Conservation (phyloP, 2,888 invertebrate species). For the Cristatella mucedo region DNA sequence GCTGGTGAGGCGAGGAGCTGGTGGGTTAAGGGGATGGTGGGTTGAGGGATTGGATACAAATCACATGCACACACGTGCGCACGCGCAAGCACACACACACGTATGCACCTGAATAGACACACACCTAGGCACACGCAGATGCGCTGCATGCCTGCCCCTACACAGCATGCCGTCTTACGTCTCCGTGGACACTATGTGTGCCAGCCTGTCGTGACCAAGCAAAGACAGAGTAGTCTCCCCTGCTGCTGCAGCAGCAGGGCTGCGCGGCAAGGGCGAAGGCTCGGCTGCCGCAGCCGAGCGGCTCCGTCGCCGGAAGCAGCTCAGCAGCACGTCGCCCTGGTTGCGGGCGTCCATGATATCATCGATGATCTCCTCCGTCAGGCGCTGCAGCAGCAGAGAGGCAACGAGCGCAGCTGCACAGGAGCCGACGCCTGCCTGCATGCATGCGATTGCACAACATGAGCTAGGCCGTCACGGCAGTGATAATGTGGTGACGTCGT, state of each 20-base stretch:
- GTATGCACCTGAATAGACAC: not conserved
- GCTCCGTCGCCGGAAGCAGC: constrained; percentile 40
- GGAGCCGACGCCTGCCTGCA: no score
- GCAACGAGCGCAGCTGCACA: no score
- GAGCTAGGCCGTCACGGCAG: no score
- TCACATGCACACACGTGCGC: constrained; percentile 15
- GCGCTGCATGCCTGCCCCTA: not conserved
- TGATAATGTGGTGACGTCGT: no score
- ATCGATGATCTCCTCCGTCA: constrained; percentile 47
- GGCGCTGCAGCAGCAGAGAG: no score
- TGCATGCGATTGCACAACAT: no score
- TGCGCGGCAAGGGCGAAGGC: no score
- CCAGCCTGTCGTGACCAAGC: constrained; percentile 34
- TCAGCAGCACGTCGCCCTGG: constrained; percentile 71
- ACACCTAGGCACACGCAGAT: no score
- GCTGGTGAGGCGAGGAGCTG: no score
- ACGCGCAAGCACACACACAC: not conserved
- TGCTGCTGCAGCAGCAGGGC: not conserved
- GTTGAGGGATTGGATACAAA: not conserved
- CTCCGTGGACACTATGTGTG: constrained; percentile 77
- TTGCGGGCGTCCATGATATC: constrained; percentile 70
- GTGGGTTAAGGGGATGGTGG: no score
- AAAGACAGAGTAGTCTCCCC: not conserved
- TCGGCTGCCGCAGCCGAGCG: no score
- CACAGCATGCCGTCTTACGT: constrained; percentile 45